Evolutionary conservation across 2,113 vertebrate species (phyloP).

Genomic region (Uropsilus gracilis): DNA sequence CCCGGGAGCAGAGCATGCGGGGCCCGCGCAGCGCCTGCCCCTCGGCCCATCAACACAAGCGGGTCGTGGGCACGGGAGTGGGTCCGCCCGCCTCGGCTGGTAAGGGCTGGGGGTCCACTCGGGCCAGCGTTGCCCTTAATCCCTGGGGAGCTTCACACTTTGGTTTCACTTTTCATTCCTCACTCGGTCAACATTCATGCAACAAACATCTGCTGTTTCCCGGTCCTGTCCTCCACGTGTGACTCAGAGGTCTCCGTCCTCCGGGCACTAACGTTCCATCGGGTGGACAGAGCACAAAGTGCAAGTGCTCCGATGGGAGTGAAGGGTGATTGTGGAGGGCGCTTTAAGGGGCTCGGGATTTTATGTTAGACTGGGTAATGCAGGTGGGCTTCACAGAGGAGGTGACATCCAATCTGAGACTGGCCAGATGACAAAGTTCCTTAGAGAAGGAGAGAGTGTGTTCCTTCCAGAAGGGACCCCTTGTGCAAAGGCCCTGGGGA

Average conservation of each 20-base stretch:
- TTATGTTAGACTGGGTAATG: neutral
- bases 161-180: neutral
- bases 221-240: neutral
- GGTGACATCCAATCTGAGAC: neutral
- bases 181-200: neutral
- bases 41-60: neutral
- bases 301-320: neutral
- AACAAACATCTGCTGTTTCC: neutral
- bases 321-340: too few relatives aligned
- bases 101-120: neutral
- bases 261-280: neutral
- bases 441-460: neutral
- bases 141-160: accelerated
- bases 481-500: neutral
- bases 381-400: neutral
- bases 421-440: neutral
- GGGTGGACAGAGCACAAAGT: neutral
- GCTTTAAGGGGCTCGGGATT: neutral
- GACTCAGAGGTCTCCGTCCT: neutral
- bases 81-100: neutral
- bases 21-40: accelerated
- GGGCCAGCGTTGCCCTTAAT: neutral
- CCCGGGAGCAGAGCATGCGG: accelerated
- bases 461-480: neutral
- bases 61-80: neutral